These are phyloP conservation scores for Proterorhinus semilunaris DNA, from an alignment of 2,113 vertebrate species.

Conservation along the genomic window DNA sequence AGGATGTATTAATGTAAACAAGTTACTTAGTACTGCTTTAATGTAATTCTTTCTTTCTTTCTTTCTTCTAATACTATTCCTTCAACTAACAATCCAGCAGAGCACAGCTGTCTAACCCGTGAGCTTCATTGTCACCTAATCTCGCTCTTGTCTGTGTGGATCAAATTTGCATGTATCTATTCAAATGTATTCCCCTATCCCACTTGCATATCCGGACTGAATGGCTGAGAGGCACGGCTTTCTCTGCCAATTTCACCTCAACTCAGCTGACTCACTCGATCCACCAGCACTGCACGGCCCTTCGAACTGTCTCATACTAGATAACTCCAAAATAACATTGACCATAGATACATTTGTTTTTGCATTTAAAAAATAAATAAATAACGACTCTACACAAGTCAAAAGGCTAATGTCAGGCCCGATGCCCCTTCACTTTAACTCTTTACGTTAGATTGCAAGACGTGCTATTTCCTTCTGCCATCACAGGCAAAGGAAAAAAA, in stretches of 20 bases:
- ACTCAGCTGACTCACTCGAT: neutral
- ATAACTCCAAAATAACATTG: neutral
- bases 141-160: neutral
- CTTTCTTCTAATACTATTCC: neutral
- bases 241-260: neutral
- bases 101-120: slow-evolving; percentile 12
- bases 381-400: neutral
- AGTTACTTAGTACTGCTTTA: too few species aligned
- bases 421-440: neutral
- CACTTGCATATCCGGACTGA: neutral
- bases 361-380: neutral
- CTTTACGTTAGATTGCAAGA: neutral
- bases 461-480: neutral
- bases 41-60: too few species aligned
- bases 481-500: neutral
- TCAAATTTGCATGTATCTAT: slow-evolving; percentile 4
- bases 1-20: too few species aligned
- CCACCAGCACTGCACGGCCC: neutral
- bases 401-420: neutral
- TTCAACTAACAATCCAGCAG: slow-evolving; percentile 17
- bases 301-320: neutral
- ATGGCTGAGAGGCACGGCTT: slow-evolving; percentile 4
- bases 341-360: neutral
- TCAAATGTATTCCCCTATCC: slow-evolving; percentile 13
- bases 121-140: neutral